A percentile compares a stretch with the other conserved stretches of the same genome.
These are phyloP conservation scores for Diplodus puntazzo DNA, from an alignment of 2,797 vertebrate genomes.

Conservation along the genomic window DNA sequence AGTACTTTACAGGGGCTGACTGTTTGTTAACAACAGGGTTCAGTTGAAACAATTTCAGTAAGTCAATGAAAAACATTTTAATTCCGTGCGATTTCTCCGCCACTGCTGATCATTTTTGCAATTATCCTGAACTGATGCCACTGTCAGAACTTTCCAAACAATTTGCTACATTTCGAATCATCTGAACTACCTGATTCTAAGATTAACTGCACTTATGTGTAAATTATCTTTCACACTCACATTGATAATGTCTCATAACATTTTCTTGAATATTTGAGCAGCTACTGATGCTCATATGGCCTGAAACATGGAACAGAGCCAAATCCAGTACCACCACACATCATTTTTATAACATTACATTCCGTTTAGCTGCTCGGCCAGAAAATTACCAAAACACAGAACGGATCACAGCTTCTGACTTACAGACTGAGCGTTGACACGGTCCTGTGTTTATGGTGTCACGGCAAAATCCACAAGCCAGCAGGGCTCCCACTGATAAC, in stretches of 20 bases:
- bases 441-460: conserved; percentile 57
- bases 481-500: conserved; percentile 42
- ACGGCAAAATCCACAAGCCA: conserved; percentile 46
- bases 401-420: conserved; percentile 50
- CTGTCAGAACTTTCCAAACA: no score
- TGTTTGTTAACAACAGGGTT: no score
- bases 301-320: background rate
- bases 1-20: no score
- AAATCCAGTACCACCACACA: background rate
- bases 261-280: background rate
- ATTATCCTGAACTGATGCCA: no score
- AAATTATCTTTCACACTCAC: background rate
- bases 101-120: no score
- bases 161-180: no score
- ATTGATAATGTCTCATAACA: background rate
- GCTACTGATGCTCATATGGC: background rate
- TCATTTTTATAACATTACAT: background rate
- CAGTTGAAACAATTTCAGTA: no score
- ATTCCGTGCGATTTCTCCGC: no score
- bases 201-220: background rate
- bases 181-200: background rate
- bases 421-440: conserved; percentile 34
- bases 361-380: background rate
- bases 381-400: conserved; percentile 42
- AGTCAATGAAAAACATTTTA: no score